Conservation (phyloP, 1,140 invertebrate species). For the Papilio helenus region DNA sequence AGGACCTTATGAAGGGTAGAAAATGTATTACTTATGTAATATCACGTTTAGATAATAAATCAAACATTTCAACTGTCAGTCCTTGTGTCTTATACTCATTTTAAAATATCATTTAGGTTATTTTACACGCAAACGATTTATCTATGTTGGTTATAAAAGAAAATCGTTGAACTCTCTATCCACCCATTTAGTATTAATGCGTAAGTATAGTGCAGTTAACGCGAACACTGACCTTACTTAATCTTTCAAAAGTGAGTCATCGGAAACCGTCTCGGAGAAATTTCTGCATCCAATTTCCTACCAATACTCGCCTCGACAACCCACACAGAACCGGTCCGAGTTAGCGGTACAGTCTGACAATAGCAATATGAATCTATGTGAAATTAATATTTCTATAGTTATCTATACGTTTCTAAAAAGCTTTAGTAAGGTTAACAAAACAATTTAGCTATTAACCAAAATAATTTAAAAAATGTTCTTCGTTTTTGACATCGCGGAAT, state of each 20-base stretch:
- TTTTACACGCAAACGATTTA: too few species aligned
- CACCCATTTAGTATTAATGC: neutral
- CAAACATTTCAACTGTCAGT: neutral
- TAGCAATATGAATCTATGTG: neutral
- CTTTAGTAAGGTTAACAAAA: too few species aligned
- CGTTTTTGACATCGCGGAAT: neutral
- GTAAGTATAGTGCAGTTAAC: slow-evolving; percentile 17
- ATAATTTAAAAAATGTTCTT: neutral
- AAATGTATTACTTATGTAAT: slow-evolving; percentile 10
- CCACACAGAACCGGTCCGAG: slow-evolving; percentile 63
- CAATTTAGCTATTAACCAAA: neutral
- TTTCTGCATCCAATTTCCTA: slow-evolving; percentile 55
- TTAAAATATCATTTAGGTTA: too few species aligned
- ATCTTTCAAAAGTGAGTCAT: slow-evolving; percentile 59
- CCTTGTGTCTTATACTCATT: too few species aligned
- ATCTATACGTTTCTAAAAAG: neutral
- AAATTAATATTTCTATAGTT: neutral
- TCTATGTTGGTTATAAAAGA: too few species aligned
- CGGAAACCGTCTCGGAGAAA: slow-evolving; percentile 57
- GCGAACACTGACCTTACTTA: slow-evolving; percentile 48
- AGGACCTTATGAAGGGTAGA: neutral
- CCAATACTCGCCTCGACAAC: slow-evolving; percentile 49
- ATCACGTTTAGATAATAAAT: slow-evolving; percentile 14
- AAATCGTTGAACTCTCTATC: neutral
- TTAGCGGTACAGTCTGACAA: slow-evolving; percentile 28